Conservation (phyloP, 1,140 invertebrate genomes). For the Mamestra configurata region DNA sequence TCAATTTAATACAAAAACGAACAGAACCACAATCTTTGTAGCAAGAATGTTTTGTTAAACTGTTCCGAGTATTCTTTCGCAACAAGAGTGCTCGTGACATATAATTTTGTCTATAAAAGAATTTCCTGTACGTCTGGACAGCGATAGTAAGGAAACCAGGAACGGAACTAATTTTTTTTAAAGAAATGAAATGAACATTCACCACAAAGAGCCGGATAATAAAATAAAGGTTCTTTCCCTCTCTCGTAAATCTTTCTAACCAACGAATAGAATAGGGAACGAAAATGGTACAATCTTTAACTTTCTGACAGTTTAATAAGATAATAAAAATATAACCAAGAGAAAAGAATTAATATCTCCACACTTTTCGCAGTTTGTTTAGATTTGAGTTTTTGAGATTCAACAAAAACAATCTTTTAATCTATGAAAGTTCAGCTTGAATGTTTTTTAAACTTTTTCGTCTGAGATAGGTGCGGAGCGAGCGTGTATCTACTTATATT, state of each 20-base stretch:
- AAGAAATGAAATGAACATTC: constrained; percentile 60
- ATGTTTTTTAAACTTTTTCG: constrained; percentile 29
- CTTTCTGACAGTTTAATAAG: constrained; percentile 84
- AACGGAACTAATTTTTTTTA: constrained; percentile 46
- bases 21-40: neutral
- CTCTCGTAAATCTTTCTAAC: constrained; percentile 73
- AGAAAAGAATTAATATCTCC: constrained; percentile 52
- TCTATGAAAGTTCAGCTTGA: constrained; percentile 22
- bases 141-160: constrained; percentile 41
- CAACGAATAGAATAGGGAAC: constrained; percentile 68
- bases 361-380: constrained; percentile 46
- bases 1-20: neutral
- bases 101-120: constrained; percentile 39
- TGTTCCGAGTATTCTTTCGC: neutral
- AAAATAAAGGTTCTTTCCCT: constrained; percentile 71
- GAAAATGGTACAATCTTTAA: constrained; percentile 80
- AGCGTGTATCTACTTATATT: constrained; percentile 15
- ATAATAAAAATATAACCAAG: constrained; percentile 79
- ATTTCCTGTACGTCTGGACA: constrained; percentile 32
- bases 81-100: constrained; percentile 9
- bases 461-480: neutral
- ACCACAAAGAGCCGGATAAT: constrained; percentile 67
- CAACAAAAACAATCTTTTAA: constrained; percentile 41
- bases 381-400: constrained; percentile 35
- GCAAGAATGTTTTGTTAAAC: constrained; percentile 6